Conservation (phyloP, 2,113 vertebrate species). For the Indicator maculatus region DNA sequence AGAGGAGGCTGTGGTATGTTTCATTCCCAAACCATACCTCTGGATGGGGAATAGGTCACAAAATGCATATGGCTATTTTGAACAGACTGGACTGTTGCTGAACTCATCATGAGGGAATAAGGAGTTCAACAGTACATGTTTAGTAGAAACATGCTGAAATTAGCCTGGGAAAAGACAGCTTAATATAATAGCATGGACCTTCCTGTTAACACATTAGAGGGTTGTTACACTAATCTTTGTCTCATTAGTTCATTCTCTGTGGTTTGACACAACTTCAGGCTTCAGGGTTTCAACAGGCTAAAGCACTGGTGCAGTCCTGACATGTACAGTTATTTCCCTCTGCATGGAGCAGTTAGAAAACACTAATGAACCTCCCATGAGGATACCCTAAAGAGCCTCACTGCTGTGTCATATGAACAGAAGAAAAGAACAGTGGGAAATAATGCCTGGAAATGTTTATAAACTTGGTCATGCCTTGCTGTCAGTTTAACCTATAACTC, state of each 20-base stretch:
- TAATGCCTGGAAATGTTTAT: not conserved
- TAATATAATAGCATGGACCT: not conserved
- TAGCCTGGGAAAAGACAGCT: not conserved
- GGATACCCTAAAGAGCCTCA: not conserved
- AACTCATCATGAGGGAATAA: rapidly evolving
- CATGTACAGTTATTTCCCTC: not conserved
- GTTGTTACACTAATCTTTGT: slow-evolving; percentile 11
- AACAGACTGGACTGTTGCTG: not conserved
- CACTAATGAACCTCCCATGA: not conserved
- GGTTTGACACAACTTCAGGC: slow-evolving; percentile 9
- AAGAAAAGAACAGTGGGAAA: slow-evolving; percentile 5
- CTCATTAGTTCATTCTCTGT: slow-evolving; percentile 12
- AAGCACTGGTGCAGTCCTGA: not conserved
- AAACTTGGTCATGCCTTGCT: not conserved
- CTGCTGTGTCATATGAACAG: not conserved
- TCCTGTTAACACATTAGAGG: not conserved
- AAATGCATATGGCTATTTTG: not conserved
- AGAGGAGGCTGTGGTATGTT: not conserved
- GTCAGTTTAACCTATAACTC: not conserved
- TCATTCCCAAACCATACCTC: not conserved
- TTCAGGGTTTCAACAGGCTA: not conserved
- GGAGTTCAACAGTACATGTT: not conserved
- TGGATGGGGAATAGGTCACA: not conserved
- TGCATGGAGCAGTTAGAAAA: slow-evolving; percentile 23
- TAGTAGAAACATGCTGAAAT: not conserved